phyloP scores from a whole-genome alignment of 2,113 vertebrate species.

The Xiphorhynchus elegans region DNA sequence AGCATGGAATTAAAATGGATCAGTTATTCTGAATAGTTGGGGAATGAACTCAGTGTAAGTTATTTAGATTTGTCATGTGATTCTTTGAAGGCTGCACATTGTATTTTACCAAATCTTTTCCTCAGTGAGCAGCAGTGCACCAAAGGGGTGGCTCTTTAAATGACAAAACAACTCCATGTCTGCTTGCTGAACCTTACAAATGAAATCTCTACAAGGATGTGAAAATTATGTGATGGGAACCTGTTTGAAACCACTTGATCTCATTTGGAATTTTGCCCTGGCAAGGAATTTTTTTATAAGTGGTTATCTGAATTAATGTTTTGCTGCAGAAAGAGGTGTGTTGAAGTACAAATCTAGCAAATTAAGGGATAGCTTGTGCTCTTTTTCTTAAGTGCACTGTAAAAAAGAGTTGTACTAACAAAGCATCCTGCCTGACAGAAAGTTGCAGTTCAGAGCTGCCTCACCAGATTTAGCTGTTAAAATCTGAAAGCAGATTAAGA shows the following conservation, averaged over 20 bases:
- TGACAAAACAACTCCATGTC: background rate
- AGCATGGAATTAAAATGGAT: background rate
- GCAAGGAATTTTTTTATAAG: background rate
- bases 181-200: background rate
- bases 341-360: background rate
- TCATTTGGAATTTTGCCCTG: background rate
- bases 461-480: constrained; percentile 23
- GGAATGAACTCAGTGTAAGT: background rate
- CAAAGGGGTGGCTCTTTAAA: background rate
- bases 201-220: background rate
- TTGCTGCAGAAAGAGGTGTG: background rate
- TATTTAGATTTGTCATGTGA: background rate
- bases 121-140: background rate
- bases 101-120: background rate
- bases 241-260: background rate
- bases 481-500: constrained; percentile 45
- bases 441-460: background rate
- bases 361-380: background rate
- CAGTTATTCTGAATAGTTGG: background rate
- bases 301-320: background rate
- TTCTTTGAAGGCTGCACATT: background rate
- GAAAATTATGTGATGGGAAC: background rate
- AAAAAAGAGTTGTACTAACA: background rate
- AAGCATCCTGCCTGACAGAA: background rate
- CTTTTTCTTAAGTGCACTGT: background rate